Percentiles rank a stretch among this genome's conserved stretches.
phyloP scores from a whole-genome alignment of 2,888 invertebrate genomes.

The Drosophila merina region DNA sequence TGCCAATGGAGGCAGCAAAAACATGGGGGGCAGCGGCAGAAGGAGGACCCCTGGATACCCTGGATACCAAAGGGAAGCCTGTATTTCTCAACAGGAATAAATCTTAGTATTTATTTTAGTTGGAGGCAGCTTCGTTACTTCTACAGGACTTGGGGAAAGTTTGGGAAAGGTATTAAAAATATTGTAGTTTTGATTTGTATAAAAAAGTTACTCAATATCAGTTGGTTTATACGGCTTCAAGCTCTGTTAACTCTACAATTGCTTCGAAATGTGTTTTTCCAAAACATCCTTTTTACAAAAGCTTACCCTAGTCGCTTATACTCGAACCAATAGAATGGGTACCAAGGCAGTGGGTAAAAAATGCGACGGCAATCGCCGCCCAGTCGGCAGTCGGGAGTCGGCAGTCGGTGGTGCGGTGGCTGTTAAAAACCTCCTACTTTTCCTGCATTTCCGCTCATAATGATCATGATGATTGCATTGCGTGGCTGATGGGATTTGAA shows the following conservation, averaged over 20 bases:
- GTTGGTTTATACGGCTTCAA: too few relatives aligned
- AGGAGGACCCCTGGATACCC: constrained; percentile 31
- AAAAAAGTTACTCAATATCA: too few relatives aligned
- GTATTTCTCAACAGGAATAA: too few relatives aligned
- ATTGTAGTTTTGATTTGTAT: too few relatives aligned
- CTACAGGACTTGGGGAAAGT: too few relatives aligned
- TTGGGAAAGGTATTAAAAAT: too few relatives aligned
- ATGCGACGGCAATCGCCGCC: constrained; percentile 62
- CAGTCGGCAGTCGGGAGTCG: constrained; percentile 31
- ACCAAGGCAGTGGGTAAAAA: constrained; percentile 41
- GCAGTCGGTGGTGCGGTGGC: constrained; percentile 58
- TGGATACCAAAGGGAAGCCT: background rate
- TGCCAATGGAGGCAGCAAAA: constrained; percentile 42
- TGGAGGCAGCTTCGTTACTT: too few relatives aligned
- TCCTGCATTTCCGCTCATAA: constrained; percentile 80
- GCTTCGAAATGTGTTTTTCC: too few relatives aligned
- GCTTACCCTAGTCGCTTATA: background rate
- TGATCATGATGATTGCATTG: constrained; percentile 80
- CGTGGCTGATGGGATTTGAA: constrained; percentile 80
- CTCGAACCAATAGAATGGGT: constrained; percentile 13
- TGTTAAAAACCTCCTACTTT: constrained; percentile 81
- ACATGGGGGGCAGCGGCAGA: background rate
- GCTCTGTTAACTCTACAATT: too few relatives aligned
- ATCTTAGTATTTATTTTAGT: too few relatives aligned
- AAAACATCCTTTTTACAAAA: background rate